These are phyloP conservation scores for Bombycilla garrulus DNA, from an alignment of 2,113 vertebrate genomes.

Conservation along the genomic window DNA sequence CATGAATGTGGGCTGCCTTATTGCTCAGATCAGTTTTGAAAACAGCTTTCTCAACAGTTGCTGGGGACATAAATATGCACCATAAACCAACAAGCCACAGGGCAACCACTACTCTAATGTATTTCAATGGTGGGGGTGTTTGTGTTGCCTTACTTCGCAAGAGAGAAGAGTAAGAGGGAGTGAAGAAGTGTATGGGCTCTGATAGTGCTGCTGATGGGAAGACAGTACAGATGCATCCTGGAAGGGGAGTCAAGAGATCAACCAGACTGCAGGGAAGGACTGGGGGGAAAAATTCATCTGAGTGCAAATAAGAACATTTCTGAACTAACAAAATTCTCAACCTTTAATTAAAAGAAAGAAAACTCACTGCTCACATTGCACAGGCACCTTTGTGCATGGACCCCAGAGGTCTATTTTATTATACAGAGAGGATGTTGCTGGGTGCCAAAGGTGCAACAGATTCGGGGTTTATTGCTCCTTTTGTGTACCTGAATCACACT, in stretches of 20 bases:
- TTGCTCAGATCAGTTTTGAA: background rate
- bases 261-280: background rate
- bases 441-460: background rate
- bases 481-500: background rate
- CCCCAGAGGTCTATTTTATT: background rate
- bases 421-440: background rate
- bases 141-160: background rate
- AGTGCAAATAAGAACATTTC: background rate
- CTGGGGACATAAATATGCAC: background rate
- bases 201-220: background rate
- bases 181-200: background rate
- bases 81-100: background rate
- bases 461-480: background rate
- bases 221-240: background rate
- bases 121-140: background rate
- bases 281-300: background rate
- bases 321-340: background rate
- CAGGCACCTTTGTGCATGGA: background rate
- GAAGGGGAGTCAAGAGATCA: background rate
- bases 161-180: background rate
- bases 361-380: background rate
- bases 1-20: background rate
- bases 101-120: background rate
- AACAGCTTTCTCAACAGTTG: background rate
- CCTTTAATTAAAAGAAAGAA: background rate